Evolutionary conservation across 1,140 invertebrate species (phyloP), one percentile per base, ranked within the genome.

Genomic region (Calliphora vicina): DNA sequence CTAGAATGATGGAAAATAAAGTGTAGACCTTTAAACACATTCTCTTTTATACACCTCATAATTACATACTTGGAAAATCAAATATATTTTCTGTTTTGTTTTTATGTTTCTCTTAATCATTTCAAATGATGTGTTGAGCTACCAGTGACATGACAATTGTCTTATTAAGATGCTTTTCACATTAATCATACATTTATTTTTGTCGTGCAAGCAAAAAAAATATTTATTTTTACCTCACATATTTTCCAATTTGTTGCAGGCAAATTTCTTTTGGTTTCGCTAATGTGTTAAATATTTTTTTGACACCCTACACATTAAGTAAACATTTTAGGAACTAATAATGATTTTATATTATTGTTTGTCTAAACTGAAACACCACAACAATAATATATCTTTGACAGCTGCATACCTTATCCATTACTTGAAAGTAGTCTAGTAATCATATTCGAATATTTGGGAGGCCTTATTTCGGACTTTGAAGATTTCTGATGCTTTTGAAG

Each of bases 161-260:
- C 61, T 67, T 67, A 23, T 50, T 50, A 50, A 35, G 35, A 35
- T 50, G 12, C 15, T 50, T 50, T 13, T 50, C 45, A 17, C 12
- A 50, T 50, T 50, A 50, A 50, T 17, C 12, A 50, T 50, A 50
- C 4, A 50, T 50, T 50, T 50, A 50, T 50, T 50, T 67, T 67
- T 67, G n/a, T 67, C 35, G 35, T 35, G 35, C 35, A 0, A 35
- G 35, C 10, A 35, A 8, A 35, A 35, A 67, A 67, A 50, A 50
- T 50, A 50, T 17, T 50, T 50, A 15, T 50, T 50, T 78, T 45
- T 78, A 25, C 35, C 25, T 43, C 74, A 78, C 42, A 78, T 45
- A 78, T 78, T 45, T 78, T 78, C 35, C 74, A 78, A 45, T 78
- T 78, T 78, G 74, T 78, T 78, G 42, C 74, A 78, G 35, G 35